Percentiles rank a stretch among this genome's conserved stretches.
phyloP scores from a whole-genome alignment of 2,113 vertebrate genomes.

The Prunella himalayana region DNA sequence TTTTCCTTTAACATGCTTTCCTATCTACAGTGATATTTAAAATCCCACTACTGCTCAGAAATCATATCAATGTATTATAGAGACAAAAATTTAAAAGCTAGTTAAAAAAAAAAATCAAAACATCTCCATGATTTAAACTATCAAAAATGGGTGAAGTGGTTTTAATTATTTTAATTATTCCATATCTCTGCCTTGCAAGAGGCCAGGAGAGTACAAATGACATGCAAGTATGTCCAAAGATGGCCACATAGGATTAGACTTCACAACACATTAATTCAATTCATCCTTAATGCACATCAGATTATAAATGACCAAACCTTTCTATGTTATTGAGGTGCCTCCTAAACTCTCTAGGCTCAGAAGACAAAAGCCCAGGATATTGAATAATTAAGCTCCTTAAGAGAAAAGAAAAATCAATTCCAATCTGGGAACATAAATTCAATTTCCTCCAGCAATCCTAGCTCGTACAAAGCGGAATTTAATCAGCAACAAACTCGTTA shows the following conservation, averaged over 20 bases:
- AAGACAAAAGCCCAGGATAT: neutral
- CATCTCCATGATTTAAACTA: neutral
- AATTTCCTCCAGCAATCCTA: neutral
- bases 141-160: neutral
- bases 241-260: neutral
- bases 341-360: neutral
- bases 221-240: neutral
- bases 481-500: neutral
- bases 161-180: neutral
- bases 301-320: neutral
- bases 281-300: neutral
- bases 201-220: neutral
- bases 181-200: neutral
- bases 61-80: neutral
- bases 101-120: neutral
- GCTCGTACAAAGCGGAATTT: neutral
- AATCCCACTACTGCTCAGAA: neutral
- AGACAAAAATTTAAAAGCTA: neutral
- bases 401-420: constrained; percentile 35
- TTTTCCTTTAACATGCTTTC: neutral
- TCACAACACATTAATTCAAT: neutral
- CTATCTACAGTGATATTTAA: neutral
- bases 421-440: neutral
- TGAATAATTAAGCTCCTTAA: constrained; percentile 45
- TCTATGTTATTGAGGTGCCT: neutral